These are phyloP conservation scores for Tiliacea aurago DNA, from an alignment of 2,888 invertebrate species.

Conservation along the genomic window DNA sequence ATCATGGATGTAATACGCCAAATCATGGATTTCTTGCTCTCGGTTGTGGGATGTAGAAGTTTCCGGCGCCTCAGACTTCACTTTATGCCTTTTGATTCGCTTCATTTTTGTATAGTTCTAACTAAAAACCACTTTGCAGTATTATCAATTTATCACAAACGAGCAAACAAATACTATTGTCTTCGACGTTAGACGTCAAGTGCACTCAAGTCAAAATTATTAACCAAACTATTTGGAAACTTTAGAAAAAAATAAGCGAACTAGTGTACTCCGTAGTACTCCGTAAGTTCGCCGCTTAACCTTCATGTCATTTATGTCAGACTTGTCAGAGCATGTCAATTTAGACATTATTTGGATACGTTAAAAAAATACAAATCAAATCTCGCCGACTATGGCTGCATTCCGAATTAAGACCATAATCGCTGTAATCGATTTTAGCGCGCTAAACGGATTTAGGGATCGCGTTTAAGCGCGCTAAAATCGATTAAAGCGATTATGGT, in stretches of 20 bases:
- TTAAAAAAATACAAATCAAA: slow-evolving; percentile 31
- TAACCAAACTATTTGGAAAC: not conserved
- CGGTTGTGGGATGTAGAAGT: slow-evolving; percentile 69
- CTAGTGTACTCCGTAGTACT: not conserved
- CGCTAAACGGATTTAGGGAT: too few species aligned
- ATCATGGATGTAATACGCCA: slow-evolving; percentile 91
- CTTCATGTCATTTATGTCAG: not conserved
- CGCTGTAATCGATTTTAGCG: too few species aligned
- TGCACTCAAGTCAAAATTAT: not conserved
- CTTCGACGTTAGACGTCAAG: too few species aligned
- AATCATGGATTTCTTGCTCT: slow-evolving; percentile 84
- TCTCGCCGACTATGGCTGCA: too few species aligned
- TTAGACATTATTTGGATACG: slow-evolving; percentile 41
- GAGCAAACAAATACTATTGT: not conserved
- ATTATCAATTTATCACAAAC: too few species aligned
- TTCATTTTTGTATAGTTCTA: slow-evolving; percentile 54
- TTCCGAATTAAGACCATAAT: too few species aligned
- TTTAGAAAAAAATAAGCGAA: not conserved
- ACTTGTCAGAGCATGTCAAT: not conserved
- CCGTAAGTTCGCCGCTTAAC: slow-evolving; percentile 21
- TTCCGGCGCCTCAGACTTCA: slow-evolving; percentile 79
- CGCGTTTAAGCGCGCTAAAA: too few species aligned
- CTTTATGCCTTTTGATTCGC: slow-evolving; percentile 73
- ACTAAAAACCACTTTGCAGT: not conserved
- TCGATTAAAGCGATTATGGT: too few species aligned